Conservation (phyloP, 1,140 invertebrate genomes). For the Pantala flavescens region DNA sequence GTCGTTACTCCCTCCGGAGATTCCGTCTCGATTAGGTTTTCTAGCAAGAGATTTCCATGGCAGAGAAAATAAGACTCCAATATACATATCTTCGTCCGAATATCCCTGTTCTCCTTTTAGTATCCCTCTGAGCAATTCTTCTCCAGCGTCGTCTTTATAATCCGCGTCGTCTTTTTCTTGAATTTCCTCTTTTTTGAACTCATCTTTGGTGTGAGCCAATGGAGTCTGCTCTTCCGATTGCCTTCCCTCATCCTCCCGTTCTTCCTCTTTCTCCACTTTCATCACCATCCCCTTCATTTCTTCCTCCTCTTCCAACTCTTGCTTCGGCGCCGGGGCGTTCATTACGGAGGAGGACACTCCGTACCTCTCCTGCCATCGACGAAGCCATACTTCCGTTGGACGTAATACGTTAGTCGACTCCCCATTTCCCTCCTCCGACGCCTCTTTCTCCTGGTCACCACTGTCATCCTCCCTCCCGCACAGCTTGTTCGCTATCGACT, state of each 20-base stretch:
- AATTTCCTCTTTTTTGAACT: neutral
- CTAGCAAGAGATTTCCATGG: conserved; percentile 40
- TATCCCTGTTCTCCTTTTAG: conserved; percentile 25
- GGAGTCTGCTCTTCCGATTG: neutral
- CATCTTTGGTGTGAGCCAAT: neutral
- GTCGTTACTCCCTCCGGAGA: conserved; percentile 24
- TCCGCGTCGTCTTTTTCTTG: neutral
- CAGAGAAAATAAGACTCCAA: conserved; percentile 36
- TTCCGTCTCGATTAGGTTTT: conserved; percentile 21
- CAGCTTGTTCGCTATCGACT: neutral
- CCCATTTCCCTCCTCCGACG: neutral
- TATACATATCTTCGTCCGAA: conserved; percentile 36
- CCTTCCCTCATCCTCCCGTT: neutral
- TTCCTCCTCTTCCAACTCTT: conserved; percentile 13
- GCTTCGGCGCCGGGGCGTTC: neutral
- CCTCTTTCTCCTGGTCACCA: neutral
- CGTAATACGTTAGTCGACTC: neutral
- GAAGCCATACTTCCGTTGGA: conserved; percentile 21
- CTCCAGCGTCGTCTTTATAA: neutral
- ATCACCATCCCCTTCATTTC: neutral
- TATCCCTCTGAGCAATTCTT: neutral
- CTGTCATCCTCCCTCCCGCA: neutral
- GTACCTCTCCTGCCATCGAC: conserved; percentile 23
- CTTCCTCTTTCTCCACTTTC: neutral
- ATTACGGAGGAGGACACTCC: conserved; percentile 16